phyloP scores from a whole-genome alignment of 1,140 invertebrate species.

The Eulimnadia texana region DNA sequence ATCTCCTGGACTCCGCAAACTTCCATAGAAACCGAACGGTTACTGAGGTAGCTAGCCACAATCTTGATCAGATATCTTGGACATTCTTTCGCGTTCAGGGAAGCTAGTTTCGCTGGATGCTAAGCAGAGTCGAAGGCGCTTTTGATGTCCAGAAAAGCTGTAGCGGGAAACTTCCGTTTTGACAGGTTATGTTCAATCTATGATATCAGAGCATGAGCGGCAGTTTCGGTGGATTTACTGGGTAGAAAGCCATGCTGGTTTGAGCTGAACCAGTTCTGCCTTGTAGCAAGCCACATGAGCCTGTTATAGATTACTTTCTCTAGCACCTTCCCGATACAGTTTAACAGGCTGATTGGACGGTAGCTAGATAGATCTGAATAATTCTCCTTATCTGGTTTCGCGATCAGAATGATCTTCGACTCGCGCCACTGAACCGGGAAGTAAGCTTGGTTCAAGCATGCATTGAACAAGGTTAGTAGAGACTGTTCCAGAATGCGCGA shows the following conservation, averaged over 20 bases:
- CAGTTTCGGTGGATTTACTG: conserved; percentile 2
- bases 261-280: neutral
- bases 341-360: neutral
- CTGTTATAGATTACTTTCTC: neutral
- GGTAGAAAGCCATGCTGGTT: neutral
- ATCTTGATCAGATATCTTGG: neutral
- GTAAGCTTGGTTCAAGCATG: conserved; percentile 10
- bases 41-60: neutral
- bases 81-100: neutral
- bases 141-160: conserved; percentile 22
- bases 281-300: neutral
- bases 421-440: conserved; percentile 19
- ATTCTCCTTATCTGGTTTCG: neutral
- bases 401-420: neutral
- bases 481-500: conserved; percentile 21
- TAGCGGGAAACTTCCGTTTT: conserved; percentile 20
- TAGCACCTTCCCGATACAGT: neutral
- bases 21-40: neutral
- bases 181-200: conserved; percentile 17
- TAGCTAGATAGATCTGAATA: neutral
- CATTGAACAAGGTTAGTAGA: conserved; percentile 22
- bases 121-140: neutral
- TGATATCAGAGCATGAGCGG: neutral
- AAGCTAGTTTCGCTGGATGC: neutral
- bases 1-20: neutral